Evolutionary conservation across 2,113 vertebrate genomes (phyloP).

Genomic region (Ploceus nigricollis): DNA sequence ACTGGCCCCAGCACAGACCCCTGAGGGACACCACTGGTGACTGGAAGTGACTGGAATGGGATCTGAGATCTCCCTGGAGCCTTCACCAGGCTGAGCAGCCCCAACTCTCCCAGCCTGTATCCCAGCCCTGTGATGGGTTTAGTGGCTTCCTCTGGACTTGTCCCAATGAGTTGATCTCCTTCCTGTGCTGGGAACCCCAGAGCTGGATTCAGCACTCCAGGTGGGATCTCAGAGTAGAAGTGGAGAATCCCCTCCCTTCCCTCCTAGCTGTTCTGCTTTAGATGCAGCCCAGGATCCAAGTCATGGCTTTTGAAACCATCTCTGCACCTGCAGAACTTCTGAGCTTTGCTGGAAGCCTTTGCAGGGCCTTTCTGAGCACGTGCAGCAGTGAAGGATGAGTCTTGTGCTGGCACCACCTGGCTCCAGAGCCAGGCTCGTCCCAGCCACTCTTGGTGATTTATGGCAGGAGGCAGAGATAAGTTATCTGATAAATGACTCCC

Average conservation of each 20-base stretch:
- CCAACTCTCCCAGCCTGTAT: background rate
- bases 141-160: background rate
- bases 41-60: background rate
- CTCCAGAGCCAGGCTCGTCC: background rate
- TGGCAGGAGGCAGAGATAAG: background rate
- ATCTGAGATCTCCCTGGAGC: background rate
- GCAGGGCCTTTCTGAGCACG: background rate
- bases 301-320: background rate
- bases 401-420: background rate
- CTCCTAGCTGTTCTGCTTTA: background rate
- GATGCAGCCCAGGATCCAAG: background rate
- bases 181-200: background rate
- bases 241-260: background rate
- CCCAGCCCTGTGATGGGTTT: background rate
- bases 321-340: background rate
- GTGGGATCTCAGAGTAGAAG: background rate
- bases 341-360: background rate
- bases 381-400: background rate
- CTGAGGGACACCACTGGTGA: background rate
- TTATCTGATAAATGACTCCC: background rate
- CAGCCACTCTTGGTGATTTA: background rate
- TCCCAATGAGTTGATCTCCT: fast-evolving
- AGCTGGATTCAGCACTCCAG: background rate
- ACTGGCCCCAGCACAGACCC: background rate
- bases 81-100: background rate